Evolutionary conservation across 2,888 invertebrate species (phyloP).

Genomic region (Pyrrhia umbra): DNA sequence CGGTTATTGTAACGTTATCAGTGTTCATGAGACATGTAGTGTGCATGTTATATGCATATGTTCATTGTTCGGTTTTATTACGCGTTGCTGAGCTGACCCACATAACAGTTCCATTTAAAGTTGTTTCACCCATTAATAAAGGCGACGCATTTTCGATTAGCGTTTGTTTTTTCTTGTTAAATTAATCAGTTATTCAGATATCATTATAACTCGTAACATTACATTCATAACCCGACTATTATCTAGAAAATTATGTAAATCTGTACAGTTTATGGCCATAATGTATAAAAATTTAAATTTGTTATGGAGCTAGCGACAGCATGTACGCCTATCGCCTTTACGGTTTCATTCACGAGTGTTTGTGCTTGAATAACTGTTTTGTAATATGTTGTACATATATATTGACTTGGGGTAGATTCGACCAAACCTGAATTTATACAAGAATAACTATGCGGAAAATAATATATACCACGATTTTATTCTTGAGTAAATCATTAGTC

Average conservation of each 20-base stretch:
- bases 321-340: neutral
- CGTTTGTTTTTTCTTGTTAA: conserved; percentile 18
- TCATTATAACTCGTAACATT: conserved; percentile 14
- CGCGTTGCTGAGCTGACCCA: conserved; percentile 67
- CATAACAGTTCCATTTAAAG: conserved; percentile 67
- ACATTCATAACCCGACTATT: neutral
- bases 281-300: conserved; percentile 4
- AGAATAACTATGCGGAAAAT: no score
- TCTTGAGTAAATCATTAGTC: no score
- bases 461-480: no score
- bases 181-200: conserved; percentile 38
- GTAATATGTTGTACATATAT: neutral
- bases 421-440: no score
- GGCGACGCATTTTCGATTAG: conserved; percentile 47
- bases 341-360: neutral
- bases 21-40: conserved; percentile 50
- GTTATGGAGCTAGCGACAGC: neutral
- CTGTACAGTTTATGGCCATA: neutral
- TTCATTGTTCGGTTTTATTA: conserved; percentile 62
- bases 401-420: neutral
- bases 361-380: neutral
- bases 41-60: conserved; percentile 44
- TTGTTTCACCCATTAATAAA: conserved; percentile 58
- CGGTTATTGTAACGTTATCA: conserved; percentile 60
- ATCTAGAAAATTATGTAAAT: neutral